Evolutionary conservation across 1,140 invertebrate species (phyloP).

Genomic region (Cephus cinctus): DNA sequence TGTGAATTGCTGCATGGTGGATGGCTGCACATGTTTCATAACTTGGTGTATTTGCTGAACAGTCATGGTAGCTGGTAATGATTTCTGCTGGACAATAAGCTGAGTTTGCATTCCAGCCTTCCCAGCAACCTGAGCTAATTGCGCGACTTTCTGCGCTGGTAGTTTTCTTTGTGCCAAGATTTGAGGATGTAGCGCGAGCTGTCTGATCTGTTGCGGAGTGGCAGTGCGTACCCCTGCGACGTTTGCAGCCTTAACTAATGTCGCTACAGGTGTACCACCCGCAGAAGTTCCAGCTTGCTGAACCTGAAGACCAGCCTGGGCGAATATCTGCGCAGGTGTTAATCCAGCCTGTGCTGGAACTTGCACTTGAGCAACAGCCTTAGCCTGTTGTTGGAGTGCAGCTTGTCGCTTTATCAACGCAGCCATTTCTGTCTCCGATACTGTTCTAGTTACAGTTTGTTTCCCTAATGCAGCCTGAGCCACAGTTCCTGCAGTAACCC

Average conservation of each 20-base stretch:
- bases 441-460: slow-evolving; percentile 56
- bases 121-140: slow-evolving; percentile 57
- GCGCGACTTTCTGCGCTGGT: slow-evolving; percentile 62
- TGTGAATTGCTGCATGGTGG: slow-evolving; percentile 55
- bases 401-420: slow-evolving; percentile 69
- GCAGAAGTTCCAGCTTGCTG: slow-evolving; percentile 53
- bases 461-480: slow-evolving; percentile 50
- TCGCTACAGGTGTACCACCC: slow-evolving; percentile 47
- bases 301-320: slow-evolving; percentile 58
- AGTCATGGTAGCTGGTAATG: slow-evolving; percentile 64
- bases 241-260: slow-evolving; percentile 62
- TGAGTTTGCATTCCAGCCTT: slow-evolving; percentile 60
- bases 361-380: slow-evolving; percentile 52
- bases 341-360: slow-evolving; percentile 48
- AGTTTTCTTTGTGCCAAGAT: slow-evolving; percentile 63
- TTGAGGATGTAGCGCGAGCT: slow-evolving; percentile 69
- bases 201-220: slow-evolving; percentile 65
- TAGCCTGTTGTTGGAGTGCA: slow-evolving; percentile 59
- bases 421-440: slow-evolving; percentile 70
- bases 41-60: slow-evolving; percentile 79
- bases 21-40: slow-evolving; percentile 65
- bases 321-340: slow-evolving; percentile 58
- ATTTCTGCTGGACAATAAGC: slow-evolving; percentile 67
- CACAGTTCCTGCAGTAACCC: slow-evolving; percentile 46
- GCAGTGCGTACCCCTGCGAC: slow-evolving; percentile 57